Evolutionary conservation across 2,797 vertebrate species (phyloP).

Genomic region (Carapus acus): DNA sequence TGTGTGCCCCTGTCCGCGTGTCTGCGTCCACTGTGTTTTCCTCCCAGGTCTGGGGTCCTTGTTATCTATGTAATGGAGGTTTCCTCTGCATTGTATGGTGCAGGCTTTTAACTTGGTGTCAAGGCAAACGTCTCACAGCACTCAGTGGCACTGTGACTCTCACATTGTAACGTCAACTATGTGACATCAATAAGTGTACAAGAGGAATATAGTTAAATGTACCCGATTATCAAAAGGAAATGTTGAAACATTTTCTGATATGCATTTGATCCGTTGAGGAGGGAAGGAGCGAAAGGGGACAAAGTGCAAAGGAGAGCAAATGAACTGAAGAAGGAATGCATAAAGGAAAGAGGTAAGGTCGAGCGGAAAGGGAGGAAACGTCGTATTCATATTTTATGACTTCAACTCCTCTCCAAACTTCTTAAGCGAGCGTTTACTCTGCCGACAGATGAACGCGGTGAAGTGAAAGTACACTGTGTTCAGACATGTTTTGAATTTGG

Average conservation of each 20-base stretch:
- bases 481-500: too few relatives aligned
- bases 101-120: slow-evolving; percentile 30
- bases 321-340: not conserved
- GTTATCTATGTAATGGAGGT: slow-evolving; percentile 25
- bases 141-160: too few relatives aligned
- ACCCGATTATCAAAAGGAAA: too few relatives aligned
- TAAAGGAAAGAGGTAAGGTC: not conserved
- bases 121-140: too few relatives aligned
- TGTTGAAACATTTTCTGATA: not conserved
- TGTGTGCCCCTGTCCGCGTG: too few relatives aligned
- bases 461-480: too few relatives aligned
- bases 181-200: too few relatives aligned
- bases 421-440: too few relatives aligned
- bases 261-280: not conserved
- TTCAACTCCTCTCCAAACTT: not conserved
- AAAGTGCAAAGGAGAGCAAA: not conserved
- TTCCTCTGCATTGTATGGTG: slow-evolving; percentile 38
- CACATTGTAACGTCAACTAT: too few relatives aligned
- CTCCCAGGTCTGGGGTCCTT: slow-evolving; percentile 14
- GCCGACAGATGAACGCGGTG: too few relatives aligned
- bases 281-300: not conserved
- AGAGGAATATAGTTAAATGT: too few relatives aligned
- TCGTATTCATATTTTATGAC: not conserved
- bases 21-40: slow-evolving; percentile 48
- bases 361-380: not conserved